Evolutionary conservation across 2,888 invertebrate species (phyloP).

Genomic region (Phytoseiulus persimilis): DNA sequence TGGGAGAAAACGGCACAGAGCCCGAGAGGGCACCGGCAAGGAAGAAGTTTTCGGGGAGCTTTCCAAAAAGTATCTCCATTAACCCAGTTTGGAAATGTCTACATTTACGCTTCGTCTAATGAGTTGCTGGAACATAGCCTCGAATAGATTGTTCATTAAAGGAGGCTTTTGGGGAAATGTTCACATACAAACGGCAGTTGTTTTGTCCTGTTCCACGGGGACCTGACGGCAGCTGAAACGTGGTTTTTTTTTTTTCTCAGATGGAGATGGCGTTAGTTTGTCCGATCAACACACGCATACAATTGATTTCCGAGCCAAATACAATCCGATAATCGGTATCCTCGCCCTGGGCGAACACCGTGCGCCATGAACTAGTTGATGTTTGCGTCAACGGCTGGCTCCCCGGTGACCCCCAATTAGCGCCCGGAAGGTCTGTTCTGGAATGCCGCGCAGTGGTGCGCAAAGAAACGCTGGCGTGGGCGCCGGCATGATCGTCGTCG

Average conservation of each 20-base stretch:
- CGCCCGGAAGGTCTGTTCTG: background rate
- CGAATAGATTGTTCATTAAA: background rate
- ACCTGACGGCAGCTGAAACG: too few species aligned
- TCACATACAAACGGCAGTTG: background rate
- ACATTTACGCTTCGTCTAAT: background rate
- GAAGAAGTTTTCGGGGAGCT: background rate
- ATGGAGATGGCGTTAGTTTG: too few species aligned
- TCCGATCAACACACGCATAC: too few species aligned
- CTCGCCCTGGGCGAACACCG: too few species aligned
- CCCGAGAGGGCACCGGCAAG: background rate
- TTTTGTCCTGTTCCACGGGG: too few species aligned
- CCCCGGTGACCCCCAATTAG: background rate
- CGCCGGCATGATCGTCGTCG: background rate
- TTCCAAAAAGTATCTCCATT: conserved; percentile 19
- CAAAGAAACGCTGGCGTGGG: background rate
- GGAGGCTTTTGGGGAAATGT: background rate
- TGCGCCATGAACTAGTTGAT: too few species aligned
- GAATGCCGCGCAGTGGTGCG: background rate
- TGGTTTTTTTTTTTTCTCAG: too few species aligned
- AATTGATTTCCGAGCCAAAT: too few species aligned
- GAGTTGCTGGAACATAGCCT: background rate
- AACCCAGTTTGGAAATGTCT: conserved; percentile 30
- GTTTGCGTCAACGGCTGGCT: background rate
- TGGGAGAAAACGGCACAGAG: background rate
- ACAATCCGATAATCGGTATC: background rate